Percentiles rank a stretch among this genome's conserved stretches.
Evolutionary conservation across 2,113 vertebrate species (phyloP).

Genomic region (Silurus glanis): DNA sequence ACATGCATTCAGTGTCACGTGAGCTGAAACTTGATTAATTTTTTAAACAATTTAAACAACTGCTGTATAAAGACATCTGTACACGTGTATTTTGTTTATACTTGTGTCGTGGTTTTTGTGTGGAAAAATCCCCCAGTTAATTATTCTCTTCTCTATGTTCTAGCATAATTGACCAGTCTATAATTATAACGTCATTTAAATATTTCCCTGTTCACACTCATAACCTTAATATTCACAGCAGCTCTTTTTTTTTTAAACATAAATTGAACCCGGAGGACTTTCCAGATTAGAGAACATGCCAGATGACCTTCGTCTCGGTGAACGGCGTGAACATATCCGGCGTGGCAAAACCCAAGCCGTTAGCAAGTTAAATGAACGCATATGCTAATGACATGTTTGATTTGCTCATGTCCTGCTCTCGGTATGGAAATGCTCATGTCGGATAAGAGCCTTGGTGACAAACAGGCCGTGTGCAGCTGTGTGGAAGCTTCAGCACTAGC

Average conservation of each 20-base stretch:
- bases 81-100: background rate
- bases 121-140: background rate
- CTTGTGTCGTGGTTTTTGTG: background rate
- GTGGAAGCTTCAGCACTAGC: slow-evolving; percentile 35
- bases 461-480: slow-evolving; percentile 47
- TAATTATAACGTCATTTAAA: slow-evolving; percentile 14
- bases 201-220: slow-evolving; percentile 18
- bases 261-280: slow-evolving; percentile 32
- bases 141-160: slow-evolving; percentile 4
- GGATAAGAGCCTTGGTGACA: slow-evolving; percentile 45
- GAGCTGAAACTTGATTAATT: background rate
- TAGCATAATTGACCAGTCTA: background rate
- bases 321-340: slow-evolving; percentile 48
- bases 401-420: slow-evolving; percentile 44
- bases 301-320: slow-evolving; percentile 51
- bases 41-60: background rate
- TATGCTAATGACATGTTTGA: slow-evolving; percentile 60
- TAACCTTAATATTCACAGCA: background rate
- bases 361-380: slow-evolving; percentile 59
- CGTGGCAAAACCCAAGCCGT: slow-evolving; percentile 49
- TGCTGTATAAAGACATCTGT: background rate
- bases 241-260: background rate
- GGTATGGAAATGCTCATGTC: slow-evolving; percentile 53
- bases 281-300: slow-evolving; percentile 47
- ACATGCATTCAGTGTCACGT: background rate